Base-by-base conservation (phyloP, 2,113 vertebrate species). In the Xenus cinereus region DNA sequence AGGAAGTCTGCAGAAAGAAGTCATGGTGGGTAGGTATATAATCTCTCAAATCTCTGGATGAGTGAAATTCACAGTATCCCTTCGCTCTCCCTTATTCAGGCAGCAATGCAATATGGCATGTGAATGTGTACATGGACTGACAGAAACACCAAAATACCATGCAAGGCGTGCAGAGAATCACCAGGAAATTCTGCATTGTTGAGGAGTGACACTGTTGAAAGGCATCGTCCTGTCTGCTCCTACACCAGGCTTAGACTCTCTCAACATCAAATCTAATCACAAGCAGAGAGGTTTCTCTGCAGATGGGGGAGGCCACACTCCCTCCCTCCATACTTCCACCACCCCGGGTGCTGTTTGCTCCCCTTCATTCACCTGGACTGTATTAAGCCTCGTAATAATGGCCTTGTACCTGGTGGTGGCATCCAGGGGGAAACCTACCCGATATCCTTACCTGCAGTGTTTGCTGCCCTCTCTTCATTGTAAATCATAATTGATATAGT, bases 171-270 rank as follows among this genome's bases (percentile, higher is more conserved):
- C 37, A 39, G 21, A 62, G 66, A 50, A 91, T 72, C 89, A 71
- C 87, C 64, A 75, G 86, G 77, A 94, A 95, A 93, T 84, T 68
- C 80, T 93, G 84, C 62, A 15, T 48, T 68, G 45, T 35, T 92
- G 89, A 95, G 54, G 87, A 94, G 57, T 73, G 64, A 87, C 1
- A 5, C 37, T 71, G 78, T 91, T 93, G 78, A 95, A 91, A 95
- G 82, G 63, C 54, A 73, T 82, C 0, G 0, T 54, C 50, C 92
- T 84, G 28, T 56, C 90, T 90, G 77, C 37, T 93, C 53, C 81
- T 62, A 18, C 57, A 32, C 48, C 66, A 80, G 78, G 62, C 54
- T 85, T 74, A 76, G 54, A 37, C n/a, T 67, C 57, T 91, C 67
- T 89, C 89, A 66, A 27, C 62, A 89, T 75, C 77, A 79, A 84